Evolutionary conservation across 2,113 vertebrate species (phyloP), one percentile per base, ranked within the genome.

Genomic region (Ceyx melanurus): DNA sequence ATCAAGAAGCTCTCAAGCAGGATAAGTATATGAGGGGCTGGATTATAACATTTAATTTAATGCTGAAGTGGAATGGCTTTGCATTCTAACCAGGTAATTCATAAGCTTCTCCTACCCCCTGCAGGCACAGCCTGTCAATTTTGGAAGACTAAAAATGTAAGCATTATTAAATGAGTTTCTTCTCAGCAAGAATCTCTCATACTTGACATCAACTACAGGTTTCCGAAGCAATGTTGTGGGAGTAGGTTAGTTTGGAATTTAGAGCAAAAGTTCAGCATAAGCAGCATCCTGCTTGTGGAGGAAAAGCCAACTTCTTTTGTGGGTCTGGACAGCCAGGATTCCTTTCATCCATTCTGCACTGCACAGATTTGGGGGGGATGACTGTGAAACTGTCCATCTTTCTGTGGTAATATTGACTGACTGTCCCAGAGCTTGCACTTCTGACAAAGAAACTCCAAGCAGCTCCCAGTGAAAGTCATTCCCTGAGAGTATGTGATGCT

Each of bases 1-100:
- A 43, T 64, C 76, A 82, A 21, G 65, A 72, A 88, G 35, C 28
- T 82, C 37, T 71, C 60, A 70, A 87, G 70, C 33, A 89, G 72
- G 33, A 8, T 76, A 89, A 60, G 74, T 76, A 40, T 72, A 20
- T 62, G 75, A 87, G 54, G 17, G 48, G 19, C 66, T 86, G 80
- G 28, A 82, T 95, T 83, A 77, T 70, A 87, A 94, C 79, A 68
- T 75, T 64, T 92, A 91, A 87, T 80, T 62, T 46, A 85, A 67
- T 85, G 71, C 66, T 62, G 21, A 57, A 77, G 10, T 66, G 57
- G 56, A 88, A 86, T 70, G 73, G 29, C 28, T 90, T 90, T 93
- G 48, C 57, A 53, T 95, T 96, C 28, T 72, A 91, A 68, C 50
- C 16, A 42, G 42, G 33, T 83, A 79, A 84, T 87, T 95, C 45